Evolutionary conservation across 1,140 invertebrate species (phyloP), one percentile per base, ranked within the genome.

Genomic region (Drosophila simulans): DNA sequence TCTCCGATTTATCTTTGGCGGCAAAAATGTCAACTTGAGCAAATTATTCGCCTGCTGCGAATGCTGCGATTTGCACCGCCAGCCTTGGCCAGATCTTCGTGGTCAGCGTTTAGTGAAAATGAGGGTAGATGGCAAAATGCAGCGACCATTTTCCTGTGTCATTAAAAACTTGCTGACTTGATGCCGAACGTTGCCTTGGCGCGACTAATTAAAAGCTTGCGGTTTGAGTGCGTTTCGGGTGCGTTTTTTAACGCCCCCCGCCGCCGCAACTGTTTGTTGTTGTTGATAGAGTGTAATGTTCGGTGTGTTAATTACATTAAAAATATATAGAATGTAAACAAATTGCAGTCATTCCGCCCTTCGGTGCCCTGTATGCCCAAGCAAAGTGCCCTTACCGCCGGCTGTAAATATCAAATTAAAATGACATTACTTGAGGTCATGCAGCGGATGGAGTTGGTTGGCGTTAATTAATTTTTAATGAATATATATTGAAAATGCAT

Each of bases 391-490:
- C 25, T 10, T 3, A 12, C 39, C 54, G 15, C 39, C 51, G 22
- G 70, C 39, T 77, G 54, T 65, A 78, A 86, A 78, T 78, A 77
- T 77, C 49, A 82, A 82, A 85, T 85, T 86, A 86, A 86, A 78
- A 72, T 70, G 51, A 63, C 68, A 86, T 85, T 81, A 70, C 66
- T 25, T 17, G 34, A 22, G 66, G 64, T 34, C 55, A 74, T 46
- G 40, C 1, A 43, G 42, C 37, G 59, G 49, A 22, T 39, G 39
- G 62, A 25, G 45, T 51, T 64, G 42, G 53, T 51, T 25, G 48
- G 49, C 69, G 49, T 66, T 81, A 78, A 86, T 86, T 86, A 86
- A 86, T 82, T 79, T 82, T 82, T 88, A 79, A 88, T 86, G 78
- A 70, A 66, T 70, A 86, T 77, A 52, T 86, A 85, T 85, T 75